Evolutionary conservation across 2,888 invertebrate genomes (phyloP), one percentile per base, ranked within the genome.

Genomic region (Proisotoma minuta): DNA sequence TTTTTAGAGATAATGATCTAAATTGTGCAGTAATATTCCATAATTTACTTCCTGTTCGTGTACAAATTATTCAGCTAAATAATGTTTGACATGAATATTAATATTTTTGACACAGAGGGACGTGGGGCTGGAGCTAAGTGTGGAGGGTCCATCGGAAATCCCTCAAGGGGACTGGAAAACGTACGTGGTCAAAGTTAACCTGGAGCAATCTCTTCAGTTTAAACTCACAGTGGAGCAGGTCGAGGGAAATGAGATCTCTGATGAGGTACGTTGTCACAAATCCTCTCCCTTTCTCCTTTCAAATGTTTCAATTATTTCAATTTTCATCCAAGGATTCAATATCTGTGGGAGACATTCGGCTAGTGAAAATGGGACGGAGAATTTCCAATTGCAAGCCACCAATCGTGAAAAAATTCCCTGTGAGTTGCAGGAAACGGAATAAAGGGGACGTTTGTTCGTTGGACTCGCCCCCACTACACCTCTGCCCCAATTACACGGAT

Each of bases 371-470:
- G 47, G 66, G 66, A 39, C 62, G 59, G 34, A 40, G 60, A 22
- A 62, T 66, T 43, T 63, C 69, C 23, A 57, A 60, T 22, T 69
- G 69, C 29, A 60, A 65, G 49, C 57, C 60, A 26, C 61, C 61
- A 1, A 60, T 62, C n/a, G 59, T 64, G 56, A 63, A 63, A 49
- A 62, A 59, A 58, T 66, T 69, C 39, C 69, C 62, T 20, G 63
- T 66, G 28, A 60, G 62, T 22, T 69, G 69, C 60, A 66, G 64
- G 54, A 66, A 66, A 60, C 52, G 61, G 57, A 54, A 54, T 20
- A 69, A 69, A 56, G 69, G 69, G 49, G 69, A 69, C 62, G 62
- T 62, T 54, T 69, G 69, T 50, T 64, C 69, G 1, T 62, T 69
- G 26, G 69, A 69, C 51, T 69, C 69, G 12, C 69, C 69, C 15